Base-by-base conservation (phyloP, 2,113 vertebrate species). In the Megatriorchis doriae region DNA sequence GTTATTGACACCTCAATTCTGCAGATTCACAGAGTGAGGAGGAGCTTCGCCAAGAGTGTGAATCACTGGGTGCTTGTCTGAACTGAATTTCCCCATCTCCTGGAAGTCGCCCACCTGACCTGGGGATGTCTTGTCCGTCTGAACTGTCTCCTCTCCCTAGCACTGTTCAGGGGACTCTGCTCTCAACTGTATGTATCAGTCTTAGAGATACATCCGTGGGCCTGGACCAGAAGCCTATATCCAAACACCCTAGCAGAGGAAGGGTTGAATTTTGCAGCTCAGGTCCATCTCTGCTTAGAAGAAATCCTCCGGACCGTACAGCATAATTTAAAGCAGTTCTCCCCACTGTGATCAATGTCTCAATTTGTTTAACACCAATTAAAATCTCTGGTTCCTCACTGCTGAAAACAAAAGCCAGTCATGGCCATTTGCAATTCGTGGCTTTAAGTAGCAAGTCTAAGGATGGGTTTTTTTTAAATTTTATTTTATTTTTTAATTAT, bases 401-500 rank as follows among this genome's bases (percentile, higher is more conserved):
- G 95, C 92, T 92, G 87, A 96, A 94, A 96, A 96, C 1, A 9
- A 94, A 93, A 95, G 90, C 88, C 94, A 86, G 89, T 94, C 88
- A 79, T 95, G 96, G 94, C 81, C 13, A 48, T 94, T 97, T 94
- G 94, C 40, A 38, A 96, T 95, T 97, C 96, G 97, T 98, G 98
- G 98, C 98, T 98, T 98, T 98, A 98, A 98, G 98, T 97, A 97
- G 97, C 96, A 95, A 98, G 97, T 96, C 85, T 97, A 98, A 98
- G 97, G 97, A 87, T 95, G 38, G 38, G 38, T 92, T 77, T 86
- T 62, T 83, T 94, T 71, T 71, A 10, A 90, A 86, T 81, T 92
- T 96, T 95, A 96, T 97, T 97, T 98, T 95, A 97, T 96, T 97
- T 98, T 98, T 97, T 97, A 95, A 98, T 98, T 97, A 97, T 98